Base-by-base conservation (phyloP, 1,140 invertebrate genomes). In the Eupeodes corollae region DNA sequence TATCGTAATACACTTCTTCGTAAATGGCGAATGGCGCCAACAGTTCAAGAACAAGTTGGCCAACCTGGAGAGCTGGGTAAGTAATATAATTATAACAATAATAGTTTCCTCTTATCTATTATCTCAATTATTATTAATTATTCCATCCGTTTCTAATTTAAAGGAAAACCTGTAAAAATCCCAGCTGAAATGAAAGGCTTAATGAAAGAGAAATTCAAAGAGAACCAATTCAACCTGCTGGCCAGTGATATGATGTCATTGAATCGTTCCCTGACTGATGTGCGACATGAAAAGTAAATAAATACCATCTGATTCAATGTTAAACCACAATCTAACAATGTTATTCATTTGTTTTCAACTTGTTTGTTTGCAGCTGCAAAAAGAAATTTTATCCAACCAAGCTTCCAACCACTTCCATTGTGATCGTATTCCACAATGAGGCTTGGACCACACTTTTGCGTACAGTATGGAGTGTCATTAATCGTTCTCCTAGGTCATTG, bases 381-480 rank as follows among this genome's bases (percentile, higher is more conserved):
- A 76, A 69, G 52, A 92, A 91, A 63, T 72, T 71, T 26, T 88
- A 91, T 69, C 79, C 82, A 40, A 76, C 77, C 39, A 73, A 84
- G 50, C 72, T 94, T 58, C 90, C 91, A 6, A 80, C 86, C 21
- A 95, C 92, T 14, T 91, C 86, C 61, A 88, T 97, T 56, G 90
- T 97, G 14, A 93, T 97, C 56, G 94, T 97, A 33, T 97, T 97
- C 72, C 94, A 98, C 71, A 98, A 98, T 68, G 93, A 97, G 70
- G 93, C 93, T 0, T 97, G 92, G 92, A 86, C 88, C n/a, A 98
- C 93, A 0, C 71, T 98, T 5, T 73, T 97, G 21, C 75, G 93
- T 41, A 97, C 92, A 1, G 86, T 97, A n/a, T 92, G 91, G 86
- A 95, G 91, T 63, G 91, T 91, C 15, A 97, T 97, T 48, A 92